Conservation (phyloP, 2,797 vertebrate genomes). For the Gymnoscopelus braueri region DNA sequence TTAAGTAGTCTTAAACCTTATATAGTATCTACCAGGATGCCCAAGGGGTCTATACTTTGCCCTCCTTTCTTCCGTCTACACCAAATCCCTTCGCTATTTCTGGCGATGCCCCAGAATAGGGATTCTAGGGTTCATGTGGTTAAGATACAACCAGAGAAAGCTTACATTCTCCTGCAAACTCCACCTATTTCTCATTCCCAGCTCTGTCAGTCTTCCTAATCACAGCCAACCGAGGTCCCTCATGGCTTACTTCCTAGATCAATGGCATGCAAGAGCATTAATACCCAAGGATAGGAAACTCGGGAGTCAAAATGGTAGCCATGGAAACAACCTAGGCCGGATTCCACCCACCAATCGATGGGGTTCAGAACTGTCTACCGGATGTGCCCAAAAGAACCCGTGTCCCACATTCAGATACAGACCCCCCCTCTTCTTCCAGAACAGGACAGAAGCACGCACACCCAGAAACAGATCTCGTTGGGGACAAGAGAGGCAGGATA, state of each 20-base stretch:
- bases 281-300: constrained; percentile 53
- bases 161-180: background rate
- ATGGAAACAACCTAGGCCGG: constrained; percentile 81
- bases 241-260: constrained; percentile 31
- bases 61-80: no score
- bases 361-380: constrained; percentile 58
- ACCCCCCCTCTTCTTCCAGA: constrained; percentile 22
- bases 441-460: background rate
- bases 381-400: constrained; percentile 53
- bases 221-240: constrained; percentile 29
- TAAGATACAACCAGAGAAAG: background rate
- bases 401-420: constrained; percentile 48
- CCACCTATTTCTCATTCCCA: background rate
- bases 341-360: constrained; percentile 87
- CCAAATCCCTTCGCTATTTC: no score
- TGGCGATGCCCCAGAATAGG: no score
- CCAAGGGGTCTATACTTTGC: no score
- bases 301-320: constrained; percentile 78
- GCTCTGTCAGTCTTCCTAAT: background rate
- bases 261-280: constrained; percentile 37
- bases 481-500: constrained; percentile 3
- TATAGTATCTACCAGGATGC: no score
- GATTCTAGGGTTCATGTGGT: no score
- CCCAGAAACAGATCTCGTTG: background rate
- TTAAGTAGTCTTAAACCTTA: no score